Evolutionary conservation across 92 coral and sea anemone genomes (phyloP).

Genomic region (Zoanthus sociatus): DNA sequence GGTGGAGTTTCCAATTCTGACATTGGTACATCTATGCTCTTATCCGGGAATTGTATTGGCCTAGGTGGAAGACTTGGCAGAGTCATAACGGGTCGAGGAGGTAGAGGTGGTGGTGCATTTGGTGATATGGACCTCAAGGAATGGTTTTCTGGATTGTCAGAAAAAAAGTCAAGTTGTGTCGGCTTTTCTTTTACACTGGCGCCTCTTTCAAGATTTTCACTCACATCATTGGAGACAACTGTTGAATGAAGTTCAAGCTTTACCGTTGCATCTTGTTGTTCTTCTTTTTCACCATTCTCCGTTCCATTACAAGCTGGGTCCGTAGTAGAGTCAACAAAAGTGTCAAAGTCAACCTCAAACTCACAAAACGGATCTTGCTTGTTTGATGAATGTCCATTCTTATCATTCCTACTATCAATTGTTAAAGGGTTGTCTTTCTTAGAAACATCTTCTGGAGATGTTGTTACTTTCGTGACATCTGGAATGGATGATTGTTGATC

Average conservation of each 20-base stretch:
- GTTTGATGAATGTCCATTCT: background rate
- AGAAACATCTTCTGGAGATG: background rate
- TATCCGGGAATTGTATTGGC: slow-evolving; percentile 64
- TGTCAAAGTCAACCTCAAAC: slow-evolving; percentile 45
- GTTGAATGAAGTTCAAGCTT: background rate
- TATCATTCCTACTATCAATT: background rate
- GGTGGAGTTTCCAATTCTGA: slow-evolving; percentile 44
- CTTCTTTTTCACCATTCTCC: background rate
- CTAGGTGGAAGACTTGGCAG: slow-evolving; percentile 97
- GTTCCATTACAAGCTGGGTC: background rate
- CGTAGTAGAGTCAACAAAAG: background rate
- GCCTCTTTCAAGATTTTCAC: background rate
- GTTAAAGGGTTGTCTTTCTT: background rate
- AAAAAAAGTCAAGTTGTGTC: slow-evolving; percentile 44
- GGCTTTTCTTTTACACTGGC: slow-evolving; percentile 29
- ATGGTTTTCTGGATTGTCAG: slow-evolving; percentile 40
- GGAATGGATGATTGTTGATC: background rate
- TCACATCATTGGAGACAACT: slow-evolving; percentile 6
- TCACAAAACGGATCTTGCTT: slow-evolving; percentile 44
- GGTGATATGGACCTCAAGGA: slow-evolving; percentile 71
- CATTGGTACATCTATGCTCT: slow-evolving; percentile 41
- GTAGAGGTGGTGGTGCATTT: slow-evolving; percentile 92
- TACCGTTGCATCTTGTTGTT: background rate
- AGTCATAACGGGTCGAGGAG: slow-evolving; percentile 83
- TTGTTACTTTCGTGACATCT: background rate